These are phyloP conservation scores for Rhodophaea formosa DNA, from an alignment of 2,888 invertebrate species.

Conservation along the genomic window DNA sequence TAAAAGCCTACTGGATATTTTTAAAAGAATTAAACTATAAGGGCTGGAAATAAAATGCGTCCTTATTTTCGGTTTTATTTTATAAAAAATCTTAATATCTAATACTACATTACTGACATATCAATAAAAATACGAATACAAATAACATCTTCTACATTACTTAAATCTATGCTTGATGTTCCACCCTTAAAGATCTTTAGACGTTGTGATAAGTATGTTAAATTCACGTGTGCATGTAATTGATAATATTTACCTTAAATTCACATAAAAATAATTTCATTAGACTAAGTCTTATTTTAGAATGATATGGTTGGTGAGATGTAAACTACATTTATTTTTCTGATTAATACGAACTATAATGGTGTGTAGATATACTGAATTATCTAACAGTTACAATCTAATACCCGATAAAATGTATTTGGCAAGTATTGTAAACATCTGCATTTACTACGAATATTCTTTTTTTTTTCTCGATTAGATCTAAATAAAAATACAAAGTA, in stretches of 20 bases:
- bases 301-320: slow-evolving; percentile 68
- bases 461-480: slow-evolving; percentile 18
- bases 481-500: slow-evolving; percentile 25
- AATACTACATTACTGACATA: slow-evolving; percentile 35
- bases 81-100: slow-evolving; percentile 34
- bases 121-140: slow-evolving; percentile 30
- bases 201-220: slow-evolving; percentile 18
- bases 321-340: slow-evolving; percentile 17
- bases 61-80: slow-evolving; percentile 28
- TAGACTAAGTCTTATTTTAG: slow-evolving; percentile 51
- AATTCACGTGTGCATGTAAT: slow-evolving; percentile 38
- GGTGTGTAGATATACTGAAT: background rate
- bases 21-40: background rate
- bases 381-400: slow-evolving; percentile 15
- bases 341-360: background rate
- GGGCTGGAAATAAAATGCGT: slow-evolving; percentile 9
- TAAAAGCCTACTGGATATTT: background rate
- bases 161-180: slow-evolving; percentile 21
- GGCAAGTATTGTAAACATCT: slow-evolving; percentile 31
- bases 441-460: slow-evolving; percentile 22
- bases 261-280: slow-evolving; percentile 42
- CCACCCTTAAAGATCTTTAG: slow-evolving; percentile 17
- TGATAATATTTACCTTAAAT: slow-evolving; percentile 35
- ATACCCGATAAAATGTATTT: slow-evolving; percentile 28
- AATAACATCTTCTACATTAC: slow-evolving; percentile 29